Percentiles rank a stretch among this genome's conserved stretches.
phyloP scores from a whole-genome alignment of 2,888 invertebrate genomes.

The Parnassius orleans region DNA sequence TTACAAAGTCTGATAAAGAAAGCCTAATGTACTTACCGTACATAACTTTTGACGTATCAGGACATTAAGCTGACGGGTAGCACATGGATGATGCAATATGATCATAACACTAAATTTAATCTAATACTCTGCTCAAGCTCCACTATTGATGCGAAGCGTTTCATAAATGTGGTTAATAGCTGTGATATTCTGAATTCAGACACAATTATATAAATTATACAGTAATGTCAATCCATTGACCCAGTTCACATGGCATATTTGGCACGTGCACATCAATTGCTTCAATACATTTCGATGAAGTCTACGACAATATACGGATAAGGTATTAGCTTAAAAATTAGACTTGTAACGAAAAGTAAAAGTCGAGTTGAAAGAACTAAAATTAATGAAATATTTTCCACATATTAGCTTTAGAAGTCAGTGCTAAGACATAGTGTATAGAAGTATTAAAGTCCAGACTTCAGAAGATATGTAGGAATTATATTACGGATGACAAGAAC shows the following conservation, averaged over 20 bases:
- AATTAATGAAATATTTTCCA: too few species aligned
- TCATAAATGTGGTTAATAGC: constrained; percentile 5
- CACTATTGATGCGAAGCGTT: constrained; percentile 3
- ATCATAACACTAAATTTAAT: constrained; percentile 2
- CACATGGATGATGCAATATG: not conserved
- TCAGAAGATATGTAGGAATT: too few species aligned
- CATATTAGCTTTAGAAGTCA: not conserved
- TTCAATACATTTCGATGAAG: constrained; percentile 21
- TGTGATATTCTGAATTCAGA: constrained; percentile 8
- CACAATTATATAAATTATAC: constrained; percentile 19
- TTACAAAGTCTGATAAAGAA: too few species aligned
- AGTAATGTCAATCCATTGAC: constrained; percentile 34
- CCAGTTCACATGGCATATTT: constrained; percentile 36
- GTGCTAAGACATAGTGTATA: too few species aligned
- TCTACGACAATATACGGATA: not conserved
- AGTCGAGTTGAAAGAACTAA: not conserved
- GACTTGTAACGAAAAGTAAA: not conserved
- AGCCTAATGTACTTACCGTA: too few species aligned
- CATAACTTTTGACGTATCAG: too few species aligned
- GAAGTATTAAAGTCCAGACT: too few species aligned
- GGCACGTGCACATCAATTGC: constrained; percentile 35
- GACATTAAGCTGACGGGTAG: too few species aligned
- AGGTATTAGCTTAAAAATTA: constrained; percentile 5
- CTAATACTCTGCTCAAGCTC: not conserved
- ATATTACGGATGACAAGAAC: too few species aligned